Conservation (phyloP, 2,797 vertebrate genomes). For the Enteromius trimaculatus region DNA sequence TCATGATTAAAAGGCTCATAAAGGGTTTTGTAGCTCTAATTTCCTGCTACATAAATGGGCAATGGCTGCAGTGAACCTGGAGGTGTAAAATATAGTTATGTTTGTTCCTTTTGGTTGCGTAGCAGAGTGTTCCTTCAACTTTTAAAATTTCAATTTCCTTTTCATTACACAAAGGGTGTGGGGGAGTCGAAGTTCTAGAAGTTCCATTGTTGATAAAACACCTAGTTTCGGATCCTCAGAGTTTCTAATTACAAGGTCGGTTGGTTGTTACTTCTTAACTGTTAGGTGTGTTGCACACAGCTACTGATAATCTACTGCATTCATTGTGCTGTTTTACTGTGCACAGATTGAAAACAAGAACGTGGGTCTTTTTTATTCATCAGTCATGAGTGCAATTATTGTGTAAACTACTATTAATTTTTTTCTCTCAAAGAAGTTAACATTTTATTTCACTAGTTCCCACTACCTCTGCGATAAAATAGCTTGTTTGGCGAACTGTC, state of each 20-base stretch:
- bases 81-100: conserved; percentile 1
- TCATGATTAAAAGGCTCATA: conserved; percentile 19
- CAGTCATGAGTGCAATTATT: background rate
- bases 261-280: background rate
- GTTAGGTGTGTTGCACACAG: background rate
- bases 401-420: background rate
- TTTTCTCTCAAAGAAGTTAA: background rate
- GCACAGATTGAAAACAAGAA: background rate
- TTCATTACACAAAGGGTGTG: background rate
- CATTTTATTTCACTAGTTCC: too few species aligned
- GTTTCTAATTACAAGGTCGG: background rate
- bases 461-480: too few species aligned
- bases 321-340: background rate
- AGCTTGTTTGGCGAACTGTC: too few species aligned
- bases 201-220: background rate
- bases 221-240: background rate
- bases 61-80: conserved; percentile 4
- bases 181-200: background rate
- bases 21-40: conserved; percentile 11
- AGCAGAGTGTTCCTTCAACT: background rate
- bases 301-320: background rate
- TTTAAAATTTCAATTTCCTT: background rate
- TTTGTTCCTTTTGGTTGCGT: background rate
- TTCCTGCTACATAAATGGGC: background rate
- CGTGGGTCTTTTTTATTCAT: background rate